A percentile compares a stretch with the other conserved stretches of the same genome.
phyloP scores from a whole-genome alignment of 2,888 invertebrate genomes.

The Hoplodrina blanda region DNA sequence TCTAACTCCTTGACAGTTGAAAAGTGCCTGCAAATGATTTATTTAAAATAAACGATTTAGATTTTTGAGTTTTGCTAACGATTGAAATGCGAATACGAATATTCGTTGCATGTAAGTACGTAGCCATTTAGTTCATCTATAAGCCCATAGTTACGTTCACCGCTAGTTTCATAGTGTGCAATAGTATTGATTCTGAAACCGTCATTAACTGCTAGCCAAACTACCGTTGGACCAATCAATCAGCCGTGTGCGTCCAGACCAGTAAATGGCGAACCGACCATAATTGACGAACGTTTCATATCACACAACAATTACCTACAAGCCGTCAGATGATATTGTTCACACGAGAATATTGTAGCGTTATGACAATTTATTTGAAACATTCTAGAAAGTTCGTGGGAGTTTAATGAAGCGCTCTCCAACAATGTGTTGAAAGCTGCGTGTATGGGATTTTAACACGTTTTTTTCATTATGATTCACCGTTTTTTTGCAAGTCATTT shows the following conservation, averaged over 20 bases:
- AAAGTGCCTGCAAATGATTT: too few relatives aligned
- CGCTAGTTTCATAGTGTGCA: slow-evolving; percentile 13
- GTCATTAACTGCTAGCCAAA: slow-evolving; percentile 33
- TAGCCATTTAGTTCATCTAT: not conserved
- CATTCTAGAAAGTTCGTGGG: slow-evolving; percentile 63
- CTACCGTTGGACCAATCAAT: slow-evolving; percentile 56
- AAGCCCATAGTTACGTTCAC: slow-evolving; percentile 19
- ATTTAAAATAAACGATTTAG: too few relatives aligned
- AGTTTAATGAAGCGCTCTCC: slow-evolving; percentile 42
- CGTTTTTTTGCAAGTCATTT: slow-evolving; percentile 53
- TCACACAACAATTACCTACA: slow-evolving; percentile 44
- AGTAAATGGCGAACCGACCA: slow-evolving; percentile 21
- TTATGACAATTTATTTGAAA: slow-evolving; percentile 54
- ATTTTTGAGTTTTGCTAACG: too few relatives aligned
- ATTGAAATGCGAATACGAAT: too few relatives aligned
- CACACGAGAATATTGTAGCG: slow-evolving; percentile 50
- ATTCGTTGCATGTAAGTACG: not conserved
- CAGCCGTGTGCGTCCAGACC: slow-evolving; percentile 25
- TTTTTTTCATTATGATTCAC: slow-evolving; percentile 32
- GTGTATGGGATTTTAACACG: slow-evolving; percentile 33
- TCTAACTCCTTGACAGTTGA: too few relatives aligned
- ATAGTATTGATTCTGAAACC: slow-evolving; percentile 54
- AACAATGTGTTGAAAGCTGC: slow-evolving; percentile 51
- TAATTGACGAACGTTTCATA: slow-evolving; percentile 50
- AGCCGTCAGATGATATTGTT: slow-evolving; percentile 36